Conservation (phyloP, 2,113 vertebrate species). For the Sciurus niger region DNA sequence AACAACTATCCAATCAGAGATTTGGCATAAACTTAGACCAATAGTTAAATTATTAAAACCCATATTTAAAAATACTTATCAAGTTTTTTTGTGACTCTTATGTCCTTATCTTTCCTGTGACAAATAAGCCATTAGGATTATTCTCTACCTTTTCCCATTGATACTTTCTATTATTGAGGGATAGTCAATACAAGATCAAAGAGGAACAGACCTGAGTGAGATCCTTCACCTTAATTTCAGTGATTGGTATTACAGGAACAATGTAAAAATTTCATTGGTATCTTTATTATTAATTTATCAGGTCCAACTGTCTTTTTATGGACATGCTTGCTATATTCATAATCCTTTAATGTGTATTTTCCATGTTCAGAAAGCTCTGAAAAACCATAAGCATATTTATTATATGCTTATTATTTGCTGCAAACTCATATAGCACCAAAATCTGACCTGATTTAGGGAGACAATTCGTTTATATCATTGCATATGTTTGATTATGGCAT, state of each 20-base stretch:
- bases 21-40: not conserved
- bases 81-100: constrained; percentile 24
- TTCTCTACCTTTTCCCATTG: not conserved
- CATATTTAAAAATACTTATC: constrained; percentile 19
- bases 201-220: not conserved
- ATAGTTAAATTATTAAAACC: constrained; percentile 16
- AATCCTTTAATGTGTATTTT: not conserved
- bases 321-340: constrained; percentile 14
- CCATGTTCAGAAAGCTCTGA: constrained; percentile 35
- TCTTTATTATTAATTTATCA: not conserved
- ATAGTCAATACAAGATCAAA: not conserved
- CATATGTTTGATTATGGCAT: not conserved
- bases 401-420: not conserved
- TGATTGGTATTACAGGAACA: not conserved
- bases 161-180: not conserved
- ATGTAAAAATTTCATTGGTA: not conserved
- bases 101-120: not conserved
- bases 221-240: not conserved
- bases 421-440: not conserved
- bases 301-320: not conserved
- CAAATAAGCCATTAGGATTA: constrained; percentile 1
- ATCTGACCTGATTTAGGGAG: not conserved
- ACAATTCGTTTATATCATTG: not conserved
- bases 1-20: not conserved
- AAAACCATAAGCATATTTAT: constrained; percentile 7